phyloP scores from a whole-genome alignment of 2,113 vertebrate genomes.

The Oryzias melastigma region DNA sequence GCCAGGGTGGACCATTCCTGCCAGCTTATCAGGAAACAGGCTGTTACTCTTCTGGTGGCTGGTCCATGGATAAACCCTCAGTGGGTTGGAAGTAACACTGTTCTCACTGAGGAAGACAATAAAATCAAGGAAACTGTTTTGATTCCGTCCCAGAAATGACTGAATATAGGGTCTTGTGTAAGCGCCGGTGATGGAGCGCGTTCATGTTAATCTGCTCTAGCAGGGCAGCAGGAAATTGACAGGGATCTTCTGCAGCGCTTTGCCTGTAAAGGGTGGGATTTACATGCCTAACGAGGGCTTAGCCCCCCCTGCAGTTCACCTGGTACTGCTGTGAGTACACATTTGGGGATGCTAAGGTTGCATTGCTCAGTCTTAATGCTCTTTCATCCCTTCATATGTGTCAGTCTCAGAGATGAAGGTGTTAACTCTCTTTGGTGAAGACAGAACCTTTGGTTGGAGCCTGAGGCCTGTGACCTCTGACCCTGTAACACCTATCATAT shows the following conservation, averaged over 20 bases:
- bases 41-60: slow-evolving; percentile 77
- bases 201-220: slow-evolving; percentile 80
- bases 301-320: slow-evolving; percentile 80
- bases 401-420: slow-evolving; percentile 71
- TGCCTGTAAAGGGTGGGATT: slow-evolving; percentile 85
- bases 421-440: slow-evolving; percentile 43
- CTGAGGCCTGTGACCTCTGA: too few species aligned
- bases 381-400: slow-evolving; percentile 76
- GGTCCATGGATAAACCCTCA: slow-evolving; percentile 74
- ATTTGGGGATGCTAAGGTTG: slow-evolving; percentile 62
- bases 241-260: slow-evolving; percentile 80
- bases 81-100: slow-evolving; percentile 78
- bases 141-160: slow-evolving; percentile 49
- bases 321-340: slow-evolving; percentile 73
- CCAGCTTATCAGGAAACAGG: slow-evolving; percentile 80
- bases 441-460: slow-evolving; percentile 44
- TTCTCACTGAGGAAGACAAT: slow-evolving; percentile 41
- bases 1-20: slow-evolving; percentile 75
- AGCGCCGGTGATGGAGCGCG: slow-evolving; percentile 73
- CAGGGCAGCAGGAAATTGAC: slow-evolving; percentile 81
- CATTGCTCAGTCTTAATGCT: slow-evolving; percentile 69
- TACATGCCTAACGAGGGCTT: slow-evolving; percentile 85
- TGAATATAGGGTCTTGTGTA: slow-evolving; percentile 65
- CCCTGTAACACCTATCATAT: too few species aligned
- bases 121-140: slow-evolving; percentile 58